A percentile compares a stretch with the other conserved stretches of the same genome.
These are phyloP conservation scores for Butorides virescens DNA, from an alignment of 2,113 vertebrate genomes.

Conservation along the genomic window DNA sequence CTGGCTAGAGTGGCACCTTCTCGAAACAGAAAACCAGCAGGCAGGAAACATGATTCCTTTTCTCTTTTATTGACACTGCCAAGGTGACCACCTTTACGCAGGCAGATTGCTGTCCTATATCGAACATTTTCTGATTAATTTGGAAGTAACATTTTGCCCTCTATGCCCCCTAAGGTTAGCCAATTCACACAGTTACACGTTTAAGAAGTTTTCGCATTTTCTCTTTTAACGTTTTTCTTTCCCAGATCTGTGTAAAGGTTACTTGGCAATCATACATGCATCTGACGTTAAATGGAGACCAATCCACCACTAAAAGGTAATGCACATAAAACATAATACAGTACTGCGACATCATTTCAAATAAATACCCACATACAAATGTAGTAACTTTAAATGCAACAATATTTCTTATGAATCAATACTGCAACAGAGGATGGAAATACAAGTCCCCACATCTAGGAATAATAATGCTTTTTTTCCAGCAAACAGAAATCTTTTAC, in stretches of 20 bases:
- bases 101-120: slow-evolving; percentile 74
- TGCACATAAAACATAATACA: slow-evolving; percentile 95
- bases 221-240: slow-evolving; percentile 48
- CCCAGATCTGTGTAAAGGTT: slow-evolving; percentile 90
- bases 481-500: slow-evolving; percentile 95
- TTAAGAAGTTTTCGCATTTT: slow-evolving; percentile 7
- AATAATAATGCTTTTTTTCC: slow-evolving; percentile 86
- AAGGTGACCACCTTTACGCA: slow-evolving; percentile 91
- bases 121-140: slow-evolving; percentile 72
- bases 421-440: slow-evolving; percentile 94
- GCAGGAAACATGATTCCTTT: slow-evolving; percentile 26
- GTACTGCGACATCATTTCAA: slow-evolving; percentile 92
- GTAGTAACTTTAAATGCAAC: slow-evolving; percentile 92
- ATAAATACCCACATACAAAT: slow-evolving; percentile 97
- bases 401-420: slow-evolving; percentile 91
- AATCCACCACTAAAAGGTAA: slow-evolving; percentile 91
- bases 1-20: not conserved
- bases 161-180: slow-evolving; percentile 65
- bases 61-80: slow-evolving; percentile 91
- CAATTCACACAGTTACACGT: slow-evolving; percentile 19
- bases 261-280: slow-evolving; percentile 94
- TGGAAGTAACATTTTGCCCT: slow-evolving; percentile 64
- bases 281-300: slow-evolving; percentile 89
- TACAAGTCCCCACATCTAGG: slow-evolving; percentile 88
- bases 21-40: not conserved